These are phyloP conservation scores for Elegia similella DNA, from an alignment of 2,888 invertebrate genomes.

Conservation along the genomic window DNA sequence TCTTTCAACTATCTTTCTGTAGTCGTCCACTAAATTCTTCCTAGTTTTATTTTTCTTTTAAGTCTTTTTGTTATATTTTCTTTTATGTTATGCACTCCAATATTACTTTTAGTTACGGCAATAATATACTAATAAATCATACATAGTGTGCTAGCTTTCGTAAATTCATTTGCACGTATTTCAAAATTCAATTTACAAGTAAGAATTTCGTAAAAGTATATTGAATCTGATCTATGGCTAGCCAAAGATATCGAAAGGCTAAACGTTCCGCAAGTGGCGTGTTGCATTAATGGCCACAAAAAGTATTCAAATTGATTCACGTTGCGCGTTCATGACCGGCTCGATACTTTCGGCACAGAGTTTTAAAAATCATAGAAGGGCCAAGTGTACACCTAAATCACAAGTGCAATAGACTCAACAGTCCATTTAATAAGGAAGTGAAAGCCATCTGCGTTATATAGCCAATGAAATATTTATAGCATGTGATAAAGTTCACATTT, in stretches of 20 bases:
- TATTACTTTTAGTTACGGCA: no score
- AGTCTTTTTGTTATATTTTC: no score
- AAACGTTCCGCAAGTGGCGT: constrained; percentile 17
- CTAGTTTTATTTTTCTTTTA: no score
- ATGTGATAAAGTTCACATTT: no score
- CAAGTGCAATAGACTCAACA: no score
- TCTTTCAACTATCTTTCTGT: neutral
- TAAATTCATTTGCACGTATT: neutral
- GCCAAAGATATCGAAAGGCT: constrained; percentile 8
- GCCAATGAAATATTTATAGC: no score
- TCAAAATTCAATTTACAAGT: neutral
- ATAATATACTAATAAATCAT: no score
- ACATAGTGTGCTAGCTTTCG: no score
- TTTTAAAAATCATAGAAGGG: constrained; percentile 8
- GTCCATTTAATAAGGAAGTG: no score
- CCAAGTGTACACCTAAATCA: no score
- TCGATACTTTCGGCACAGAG: constrained; percentile 21
- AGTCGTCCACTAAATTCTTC: neutral
- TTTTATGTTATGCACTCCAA: no score
- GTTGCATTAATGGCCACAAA: constrained; percentile 29
- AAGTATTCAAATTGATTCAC: constrained; percentile 34
- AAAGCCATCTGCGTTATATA: no score
- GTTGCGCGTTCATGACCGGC: constrained; percentile 29
- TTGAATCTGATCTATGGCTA: neutral
- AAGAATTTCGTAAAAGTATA: constrained; percentile 1